Base-by-base conservation (phyloP, 2,113 vertebrate genomes). In the Callopanchax toddi region DNA sequence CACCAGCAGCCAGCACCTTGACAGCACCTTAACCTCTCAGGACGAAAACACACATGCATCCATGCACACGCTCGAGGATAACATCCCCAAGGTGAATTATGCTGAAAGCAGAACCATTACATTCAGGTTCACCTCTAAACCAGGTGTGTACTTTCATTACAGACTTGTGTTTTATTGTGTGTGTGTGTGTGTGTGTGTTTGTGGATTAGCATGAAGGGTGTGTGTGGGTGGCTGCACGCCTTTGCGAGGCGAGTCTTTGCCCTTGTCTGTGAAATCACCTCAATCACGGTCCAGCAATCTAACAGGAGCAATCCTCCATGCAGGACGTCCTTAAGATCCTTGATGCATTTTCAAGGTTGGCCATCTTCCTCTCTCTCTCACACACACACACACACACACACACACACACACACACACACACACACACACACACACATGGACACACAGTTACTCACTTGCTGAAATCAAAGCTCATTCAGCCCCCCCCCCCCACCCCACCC, bases 271-370 rank as follows among this genome's bases (percentile, higher is more conserved):
- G 69, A 25, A 36, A 17, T 32, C 43, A 63, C 43, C 60, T 55
- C 71, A 70, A 73, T 84, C 78, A 62, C 48, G 54, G 49, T 65
- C 39, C 16, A 60, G 72, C 64, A 78, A 55, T 61, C 44, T 71
- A 81, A 70, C 63, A 56, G 65, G 59, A 60, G 65, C 79, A 70
- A 52, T 65, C 59, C 20, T 56, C 67, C 42, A 64, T 5, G 20
- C 34, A 74, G 67, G 67, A 81, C 74, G 50, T 74, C 64, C 53
- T 76, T 70, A 68, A 79, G 71, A 64, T 36, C 67, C 46, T 49
- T 51, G 13, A 25, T 64, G 66, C 60, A 74, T 60, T 70, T 54
- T 81, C 84, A 86, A 87, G 86, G 83, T 85, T 75, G 81, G 42
- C 25, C 73, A 55, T 55, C 52, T 34, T 42, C 36, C 39, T 60